These are phyloP conservation scores for Pycnomerus fuliginosus DNA, from an alignment of 2,888 invertebrate species.

Conservation along the genomic window DNA sequence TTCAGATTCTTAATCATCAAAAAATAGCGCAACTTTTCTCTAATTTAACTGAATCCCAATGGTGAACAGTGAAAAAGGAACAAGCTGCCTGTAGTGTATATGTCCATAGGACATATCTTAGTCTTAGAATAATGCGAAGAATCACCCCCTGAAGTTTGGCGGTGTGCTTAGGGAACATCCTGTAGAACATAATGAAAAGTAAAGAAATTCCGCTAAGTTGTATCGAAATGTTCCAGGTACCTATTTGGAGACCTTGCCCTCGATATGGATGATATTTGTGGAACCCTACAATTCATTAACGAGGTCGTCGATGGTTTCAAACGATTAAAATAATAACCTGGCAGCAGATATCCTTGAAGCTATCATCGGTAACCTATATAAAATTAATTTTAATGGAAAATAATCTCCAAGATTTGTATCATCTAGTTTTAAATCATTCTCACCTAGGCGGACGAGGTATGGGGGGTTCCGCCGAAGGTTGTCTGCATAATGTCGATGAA, in stretches of 20 bases:
- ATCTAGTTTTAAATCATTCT: too few species aligned
- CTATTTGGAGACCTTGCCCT: conserved; percentile 33
- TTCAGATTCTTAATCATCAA: too few species aligned
- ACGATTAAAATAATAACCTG: conserved; percentile 23
- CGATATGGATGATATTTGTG: conserved; percentile 30
- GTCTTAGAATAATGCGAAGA: too few species aligned
- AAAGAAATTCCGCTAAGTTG: conserved; percentile 1
- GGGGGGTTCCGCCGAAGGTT: conserved; percentile 28
- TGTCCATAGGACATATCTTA: too few species aligned
- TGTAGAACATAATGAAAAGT: conserved; percentile 23
- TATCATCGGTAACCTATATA: conserved; percentile 32
- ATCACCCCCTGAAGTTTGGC: too few species aligned
- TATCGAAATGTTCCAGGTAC: conserved; percentile 12
- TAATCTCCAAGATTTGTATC: too few species aligned
- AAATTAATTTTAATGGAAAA: conserved; percentile 9
- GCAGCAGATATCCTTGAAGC: conserved; percentile 35
- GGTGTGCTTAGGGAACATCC: too few species aligned
- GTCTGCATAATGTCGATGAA: conserved; percentile 23
- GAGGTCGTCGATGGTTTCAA: neutral
- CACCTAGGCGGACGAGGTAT: conserved; percentile 33
- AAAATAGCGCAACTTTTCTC: too few species aligned
- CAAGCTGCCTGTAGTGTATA: too few species aligned
- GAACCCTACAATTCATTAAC: conserved; percentile 12
- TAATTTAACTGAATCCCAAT: too few species aligned
- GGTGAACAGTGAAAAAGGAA: too few species aligned